These are phyloP conservation scores for Axea sp. DNA, from an alignment of 2,888 invertebrate species.

Conservation along the genomic window DNA sequence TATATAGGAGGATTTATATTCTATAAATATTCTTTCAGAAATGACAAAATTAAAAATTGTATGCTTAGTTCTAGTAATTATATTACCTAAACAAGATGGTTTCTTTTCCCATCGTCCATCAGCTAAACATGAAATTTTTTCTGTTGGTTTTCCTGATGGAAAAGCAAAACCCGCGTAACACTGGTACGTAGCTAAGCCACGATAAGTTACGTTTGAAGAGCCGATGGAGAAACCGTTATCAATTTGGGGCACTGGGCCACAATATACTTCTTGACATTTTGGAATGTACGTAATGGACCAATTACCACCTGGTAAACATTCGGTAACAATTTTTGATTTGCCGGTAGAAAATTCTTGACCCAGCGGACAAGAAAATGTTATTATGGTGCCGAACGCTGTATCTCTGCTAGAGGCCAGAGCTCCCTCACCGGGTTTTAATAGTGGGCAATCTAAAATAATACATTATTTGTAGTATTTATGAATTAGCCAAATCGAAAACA, in stretches of 20 bases:
- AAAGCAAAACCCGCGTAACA: conserved; percentile 98
- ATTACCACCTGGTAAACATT: conserved; percentile 93
- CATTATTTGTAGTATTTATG: background rate
- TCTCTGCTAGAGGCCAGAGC: conserved; percentile 94
- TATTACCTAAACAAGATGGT: conserved; percentile 93
- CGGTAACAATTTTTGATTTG: conserved; percentile 89
- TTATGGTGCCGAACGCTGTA: conserved; percentile 93
- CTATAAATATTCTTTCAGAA: no score
- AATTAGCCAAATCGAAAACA: no score
- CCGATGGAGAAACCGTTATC: conserved; percentile 98
- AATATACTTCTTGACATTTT: conserved; percentile 97
- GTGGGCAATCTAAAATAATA: conserved; percentile 88
- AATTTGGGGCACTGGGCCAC: conserved; percentile 98
- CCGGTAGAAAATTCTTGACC: conserved; percentile 97
- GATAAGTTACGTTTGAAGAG: conserved; percentile 96
- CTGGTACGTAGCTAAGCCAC: conserved; percentile 95
- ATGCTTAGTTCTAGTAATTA: no score
- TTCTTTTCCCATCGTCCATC: conserved; percentile 96
- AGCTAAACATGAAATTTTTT: conserved; percentile 92
- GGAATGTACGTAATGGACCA: conserved; percentile 96
- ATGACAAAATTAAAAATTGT: no score
- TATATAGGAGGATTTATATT: no score
- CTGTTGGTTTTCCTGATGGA: conserved; percentile 91
- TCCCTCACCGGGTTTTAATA: conserved; percentile 90
- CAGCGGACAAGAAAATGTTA: conserved; percentile 94